phyloP scores from a whole-genome alignment of 2,113 vertebrate genomes.

The Eublepharis macularius region DNA sequence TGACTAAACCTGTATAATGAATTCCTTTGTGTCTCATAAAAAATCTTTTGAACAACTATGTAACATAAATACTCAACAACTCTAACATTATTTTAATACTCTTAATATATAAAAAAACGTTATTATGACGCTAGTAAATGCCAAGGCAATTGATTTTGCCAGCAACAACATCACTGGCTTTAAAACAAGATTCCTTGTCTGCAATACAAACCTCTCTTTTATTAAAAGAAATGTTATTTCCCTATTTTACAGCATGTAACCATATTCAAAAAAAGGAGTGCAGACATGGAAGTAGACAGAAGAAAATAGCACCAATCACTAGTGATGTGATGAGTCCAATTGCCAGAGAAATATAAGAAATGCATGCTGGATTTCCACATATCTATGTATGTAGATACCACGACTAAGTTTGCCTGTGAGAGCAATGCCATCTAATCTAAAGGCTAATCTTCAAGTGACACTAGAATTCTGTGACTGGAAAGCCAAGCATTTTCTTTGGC shows the following conservation, averaged over 20 bases:
- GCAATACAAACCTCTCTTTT: background rate
- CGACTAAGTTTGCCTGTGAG: no score
- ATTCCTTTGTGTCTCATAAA: constrained; percentile 8
- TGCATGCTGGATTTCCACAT: no score
- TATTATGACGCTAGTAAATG: constrained; percentile 28
- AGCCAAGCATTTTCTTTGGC: no score
- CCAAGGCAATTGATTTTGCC: constrained; percentile 10
- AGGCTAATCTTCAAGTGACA: no score
- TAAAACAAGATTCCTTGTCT: constrained; percentile 8
- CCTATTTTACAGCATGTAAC: background rate
- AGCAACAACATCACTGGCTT: constrained; percentile 16
- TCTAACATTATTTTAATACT: constrained; percentile 15
- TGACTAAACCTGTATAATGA: constrained; percentile 5
- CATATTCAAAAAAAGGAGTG: background rate
- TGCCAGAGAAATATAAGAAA: background rate
- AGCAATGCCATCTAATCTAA: no score
- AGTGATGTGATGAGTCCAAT: background rate
- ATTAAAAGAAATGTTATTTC: background rate
- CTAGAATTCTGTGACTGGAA: no score
- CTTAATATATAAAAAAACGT: constrained; percentile 37
- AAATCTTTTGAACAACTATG: background rate
- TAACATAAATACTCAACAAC: constrained; percentile 17
- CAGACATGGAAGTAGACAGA: background rate
- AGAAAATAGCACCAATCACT: background rate
- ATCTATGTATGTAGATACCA: no score